phyloP scores from a whole-genome alignment of 2,797 vertebrate genomes.

The Paratrypauchen microcephalus region DNA sequence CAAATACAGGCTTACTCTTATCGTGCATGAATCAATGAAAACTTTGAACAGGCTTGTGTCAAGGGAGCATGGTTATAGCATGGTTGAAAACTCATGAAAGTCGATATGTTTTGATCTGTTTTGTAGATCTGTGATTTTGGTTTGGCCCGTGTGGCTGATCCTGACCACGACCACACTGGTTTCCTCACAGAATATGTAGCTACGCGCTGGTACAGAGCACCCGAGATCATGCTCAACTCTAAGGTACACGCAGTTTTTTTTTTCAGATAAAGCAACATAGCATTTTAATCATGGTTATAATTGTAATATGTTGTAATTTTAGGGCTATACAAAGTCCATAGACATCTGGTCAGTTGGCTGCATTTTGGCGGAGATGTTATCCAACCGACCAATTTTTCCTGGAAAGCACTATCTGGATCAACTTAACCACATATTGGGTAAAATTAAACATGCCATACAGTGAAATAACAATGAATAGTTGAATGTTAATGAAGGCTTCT shows the following conservation, averaged over 20 bases:
- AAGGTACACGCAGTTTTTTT: slow-evolving; percentile 71
- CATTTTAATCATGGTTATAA: neutral
- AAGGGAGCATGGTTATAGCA: too few species aligned
- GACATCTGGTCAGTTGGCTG: slow-evolving; percentile 96
- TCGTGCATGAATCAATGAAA: too few species aligned
- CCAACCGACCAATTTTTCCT: slow-evolving; percentile 89
- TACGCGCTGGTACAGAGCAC: slow-evolving; percentile 93
- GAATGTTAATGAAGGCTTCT: neutral
- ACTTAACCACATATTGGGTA: slow-evolving; percentile 90
- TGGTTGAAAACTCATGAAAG: too few species aligned
- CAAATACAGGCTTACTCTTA: too few species aligned
- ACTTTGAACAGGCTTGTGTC: too few species aligned
- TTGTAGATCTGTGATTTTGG: slow-evolving; percentile 91
- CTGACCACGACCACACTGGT: slow-evolving; percentile 87
- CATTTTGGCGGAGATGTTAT: slow-evolving; percentile 93
- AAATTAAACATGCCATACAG: slow-evolving; percentile 23
- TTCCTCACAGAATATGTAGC: slow-evolving; percentile 94
- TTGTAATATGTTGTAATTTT: slow-evolving; percentile 44
- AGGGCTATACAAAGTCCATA: slow-evolving; percentile 93
- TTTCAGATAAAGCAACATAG: neutral
- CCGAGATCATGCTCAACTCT: slow-evolving; percentile 94
- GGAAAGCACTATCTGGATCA: slow-evolving; percentile 93
- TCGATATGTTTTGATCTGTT: neutral
- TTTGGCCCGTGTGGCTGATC: slow-evolving; percentile 88
- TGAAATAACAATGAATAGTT: neutral